Evolutionary conservation across 2,888 invertebrate genomes (phyloP), one percentile per base, ranked within the genome.

Genomic region (Cataglyphis cursor): DNA sequence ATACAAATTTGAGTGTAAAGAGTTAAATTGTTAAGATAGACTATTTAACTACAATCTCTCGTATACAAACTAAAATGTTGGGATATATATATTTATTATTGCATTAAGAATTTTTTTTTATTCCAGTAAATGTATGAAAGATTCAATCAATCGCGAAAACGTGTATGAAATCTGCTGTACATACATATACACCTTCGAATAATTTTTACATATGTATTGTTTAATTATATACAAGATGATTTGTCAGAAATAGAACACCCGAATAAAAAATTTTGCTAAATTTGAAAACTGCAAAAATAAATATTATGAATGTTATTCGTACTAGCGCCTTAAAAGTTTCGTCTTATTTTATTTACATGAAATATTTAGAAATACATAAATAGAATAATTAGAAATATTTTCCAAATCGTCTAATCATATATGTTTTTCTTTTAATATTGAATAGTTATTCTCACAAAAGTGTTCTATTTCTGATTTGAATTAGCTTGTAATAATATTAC

Each of bases 1-100:
- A 78, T 9, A 57, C 10, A 28, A 9, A 70, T 76, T 28, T 76
- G 72, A 80, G 24, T 80, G 72, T 18, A 59, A 80, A 80, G 78
- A 44, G 72, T 80, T 80, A 72, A 80, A 72, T 24, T 44, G 31
- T 57, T 6, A 5, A 68, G 28, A 70, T 21, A 35, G 59, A 31
- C 28, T 31, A 48, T 51, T 68, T 68, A n/a, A 68, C 28, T 54
- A 28, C 54, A 70, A 21, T 76, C n/a, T 66, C 28, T 54, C 12
- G 6, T 6, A 15, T n/a, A 28, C 28, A 51, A 48, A 59, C 18
- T 31, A 48, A 74, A 48, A 44, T 59, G 12, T 74, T 61, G 28
- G 6, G 31, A 31, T 18, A 35, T 62, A 74, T 4, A 44, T 64
- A 1, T 1, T 31, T 31, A 31, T 35, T 35, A 51, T 54, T 51